Base-by-base conservation (phyloP, 2,113 vertebrate species). In the Toxotes jaculatrix region DNA sequence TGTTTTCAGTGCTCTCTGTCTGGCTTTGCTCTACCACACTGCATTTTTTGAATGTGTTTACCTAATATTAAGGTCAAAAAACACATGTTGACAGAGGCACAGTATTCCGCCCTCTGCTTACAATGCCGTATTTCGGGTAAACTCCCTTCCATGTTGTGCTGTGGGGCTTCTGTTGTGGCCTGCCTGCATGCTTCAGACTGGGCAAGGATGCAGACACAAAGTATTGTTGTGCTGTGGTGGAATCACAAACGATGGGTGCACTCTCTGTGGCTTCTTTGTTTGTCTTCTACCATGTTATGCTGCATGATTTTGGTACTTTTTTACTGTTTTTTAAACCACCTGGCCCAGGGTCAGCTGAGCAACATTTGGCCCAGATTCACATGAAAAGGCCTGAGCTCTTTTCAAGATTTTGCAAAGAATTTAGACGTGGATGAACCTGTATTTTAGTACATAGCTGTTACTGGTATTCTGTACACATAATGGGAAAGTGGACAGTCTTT, bases 101-200 rank as follows among this genome's bases (percentile, higher is more conserved):
- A 17, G 76, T 79, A 7, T 38, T 77, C 49, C 12, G 57, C 60
- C 68, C n/a, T 70, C 61, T 60, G 55, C 49, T 78, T 69, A 72
- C 68, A 64, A 10, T 40, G 27, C 43, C 40, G 66, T 38, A 74
- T 77, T 77, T 73, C 74, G 61, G 86, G 75, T 82, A 49, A 77
- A 88, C 57, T 78, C 74, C 80, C 74, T 32, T 71, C 74, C 32
- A 34, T 77, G 75, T 77, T 72, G 61, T 85, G 84, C 36, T 61
- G 66, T 14, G 43, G 74, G 65, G 70, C 78, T 84, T 87, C 64
- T 80, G 81, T 85, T 88, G 77, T 88, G 88, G 88, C 77, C 47
- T 71, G 82, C 74, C 57, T 87, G 85, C 72, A 57, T 84, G 87
- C 75, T 80, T 83, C 56, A 72, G 77, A 69, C 61, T 23, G 72